Evolutionary conservation across 1,140 invertebrate genomes (phyloP).

Genomic region (Drosophila sp.): DNA sequence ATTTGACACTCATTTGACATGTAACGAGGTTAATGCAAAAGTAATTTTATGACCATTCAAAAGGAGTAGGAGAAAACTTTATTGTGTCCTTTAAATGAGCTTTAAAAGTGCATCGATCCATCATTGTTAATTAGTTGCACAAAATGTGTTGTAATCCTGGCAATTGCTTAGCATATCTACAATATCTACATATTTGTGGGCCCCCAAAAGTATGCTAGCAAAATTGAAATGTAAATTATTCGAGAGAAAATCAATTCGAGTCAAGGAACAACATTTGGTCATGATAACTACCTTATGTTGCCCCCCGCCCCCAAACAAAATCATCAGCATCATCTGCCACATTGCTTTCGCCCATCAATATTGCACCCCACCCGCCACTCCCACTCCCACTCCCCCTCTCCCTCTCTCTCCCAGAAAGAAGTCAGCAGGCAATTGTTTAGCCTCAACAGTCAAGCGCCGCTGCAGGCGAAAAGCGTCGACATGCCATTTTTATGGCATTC

Average conservation of each 20-base stretch:
- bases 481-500: conserved; percentile 56
- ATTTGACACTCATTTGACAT: conserved; percentile 62
- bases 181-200: background rate
- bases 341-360: conserved; percentile 53
- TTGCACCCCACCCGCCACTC: conserved; percentile 15
- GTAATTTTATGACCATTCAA: conserved; percentile 15
- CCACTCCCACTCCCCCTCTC: background rate
- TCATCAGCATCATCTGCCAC: conserved; percentile 39
- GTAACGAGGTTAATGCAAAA: conserved; percentile 50
- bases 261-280: conserved; percentile 1
- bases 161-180: background rate
- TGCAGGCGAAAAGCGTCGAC: conserved; percentile 46
- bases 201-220: conserved; percentile 5
- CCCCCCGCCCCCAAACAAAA: conserved; percentile 23
- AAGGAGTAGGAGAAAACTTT: background rate
- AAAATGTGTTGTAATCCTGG: background rate
- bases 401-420: background rate
- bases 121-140: conserved; percentile 11
- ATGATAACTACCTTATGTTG: conserved; percentile 38
- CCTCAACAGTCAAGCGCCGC: conserved; percentile 39
- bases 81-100: background rate
- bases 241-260: conserved; percentile 35
- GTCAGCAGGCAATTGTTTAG: conserved; percentile 43
- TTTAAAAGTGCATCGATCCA: conserved; percentile 7
- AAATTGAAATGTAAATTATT: conserved; percentile 48